Evolutionary conservation across 1,140 invertebrate genomes (phyloP).

Genomic region (Caerostris extrusa): DNA sequence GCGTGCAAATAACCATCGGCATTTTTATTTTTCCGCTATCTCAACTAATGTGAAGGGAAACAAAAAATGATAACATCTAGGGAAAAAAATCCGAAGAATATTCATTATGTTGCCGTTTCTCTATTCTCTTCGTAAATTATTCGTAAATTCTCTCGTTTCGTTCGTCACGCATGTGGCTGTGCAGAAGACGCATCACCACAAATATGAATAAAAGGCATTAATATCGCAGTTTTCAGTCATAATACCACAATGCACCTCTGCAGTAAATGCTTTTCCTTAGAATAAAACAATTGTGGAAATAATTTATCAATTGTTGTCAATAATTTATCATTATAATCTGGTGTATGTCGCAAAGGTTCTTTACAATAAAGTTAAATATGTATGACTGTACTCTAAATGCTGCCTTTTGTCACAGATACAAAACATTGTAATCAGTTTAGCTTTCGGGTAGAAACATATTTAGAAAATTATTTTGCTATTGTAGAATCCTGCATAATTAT

Average conservation of each 20-base stretch:
- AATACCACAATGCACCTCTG: background rate
- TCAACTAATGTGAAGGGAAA: background rate
- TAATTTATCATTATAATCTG: too few species aligned
- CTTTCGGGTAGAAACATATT: too few species aligned
- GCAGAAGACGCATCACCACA: background rate
- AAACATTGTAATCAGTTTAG: too few species aligned
- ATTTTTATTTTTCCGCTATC: background rate
- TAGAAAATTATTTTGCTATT: too few species aligned
- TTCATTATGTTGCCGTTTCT: slow-evolving; percentile 18
- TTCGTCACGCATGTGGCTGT: background rate
- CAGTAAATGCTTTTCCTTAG: too few species aligned
- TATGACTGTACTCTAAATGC: too few species aligned
- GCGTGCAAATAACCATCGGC: slow-evolving; percentile 46
- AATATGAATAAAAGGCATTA: slow-evolving; percentile 24
- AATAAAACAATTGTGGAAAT: background rate
- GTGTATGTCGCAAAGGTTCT: background rate
- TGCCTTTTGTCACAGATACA: too few species aligned
- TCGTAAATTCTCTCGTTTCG: background rate
- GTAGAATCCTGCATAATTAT: too few species aligned
- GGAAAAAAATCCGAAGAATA: background rate
- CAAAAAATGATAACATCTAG: background rate
- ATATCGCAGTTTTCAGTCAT: background rate
- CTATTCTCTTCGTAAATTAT: slow-evolving; percentile 24
- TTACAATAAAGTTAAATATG: too few species aligned
- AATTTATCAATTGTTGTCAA: background rate